Evolutionary conservation across 37 sponge, comb jelly and placozoan species (phyloP).

Genomic region (Cladorhizidae sp.): DNA sequence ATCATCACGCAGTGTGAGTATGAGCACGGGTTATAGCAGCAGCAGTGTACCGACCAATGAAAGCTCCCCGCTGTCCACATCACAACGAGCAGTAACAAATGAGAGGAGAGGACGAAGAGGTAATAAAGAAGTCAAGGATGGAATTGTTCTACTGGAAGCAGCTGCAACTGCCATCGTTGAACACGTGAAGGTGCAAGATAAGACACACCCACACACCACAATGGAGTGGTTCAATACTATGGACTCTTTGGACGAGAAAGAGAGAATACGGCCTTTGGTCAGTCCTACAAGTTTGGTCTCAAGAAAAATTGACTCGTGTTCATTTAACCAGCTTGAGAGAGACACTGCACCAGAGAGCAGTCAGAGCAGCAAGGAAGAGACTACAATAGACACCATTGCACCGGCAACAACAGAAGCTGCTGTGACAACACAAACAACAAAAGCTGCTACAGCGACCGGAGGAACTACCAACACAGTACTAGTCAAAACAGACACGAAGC

Average conservation of each 20-base stretch:
- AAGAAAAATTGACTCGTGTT: too few species aligned
- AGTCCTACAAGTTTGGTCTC: not conserved
- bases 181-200: not conserved
- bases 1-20: conserved; percentile 6
- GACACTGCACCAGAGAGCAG: too few species aligned
- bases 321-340: too few species aligned
- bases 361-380: too few species aligned
- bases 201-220: not conserved
- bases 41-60: not conserved
- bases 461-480: too few species aligned
- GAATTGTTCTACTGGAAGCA: not conserved
- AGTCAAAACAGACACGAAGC: not conserved
- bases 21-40: not conserved
- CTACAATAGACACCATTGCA: too few species aligned
- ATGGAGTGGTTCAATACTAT: conserved; percentile 16
- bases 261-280: not conserved
- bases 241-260: not conserved
- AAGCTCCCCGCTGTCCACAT: not conserved
- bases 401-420: too few species aligned
- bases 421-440: too few species aligned
- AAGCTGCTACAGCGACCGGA: too few species aligned
- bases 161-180: not conserved
- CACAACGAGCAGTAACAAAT: not conserved
- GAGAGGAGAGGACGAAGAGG: not conserved
- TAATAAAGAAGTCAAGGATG: not conserved